phyloP scores from a whole-genome alignment of 2,113 vertebrate species.

The Solea senegalensis region DNA sequence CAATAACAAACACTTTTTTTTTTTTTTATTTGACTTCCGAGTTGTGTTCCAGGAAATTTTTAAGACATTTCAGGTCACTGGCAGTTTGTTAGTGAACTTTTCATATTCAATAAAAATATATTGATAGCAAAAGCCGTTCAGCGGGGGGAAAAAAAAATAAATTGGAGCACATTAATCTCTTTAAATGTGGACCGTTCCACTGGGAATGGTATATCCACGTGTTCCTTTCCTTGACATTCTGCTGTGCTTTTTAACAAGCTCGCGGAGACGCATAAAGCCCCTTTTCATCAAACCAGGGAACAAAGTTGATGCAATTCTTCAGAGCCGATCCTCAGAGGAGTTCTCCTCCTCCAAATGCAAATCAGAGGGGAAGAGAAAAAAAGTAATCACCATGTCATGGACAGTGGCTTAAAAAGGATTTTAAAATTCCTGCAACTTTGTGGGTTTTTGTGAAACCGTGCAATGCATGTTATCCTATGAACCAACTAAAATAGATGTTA shows the following conservation, averaged over 20 bases:
- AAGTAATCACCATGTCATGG: conserved; percentile 42
- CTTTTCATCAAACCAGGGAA: conserved; percentile 46
- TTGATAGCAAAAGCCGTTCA: conserved; percentile 61
- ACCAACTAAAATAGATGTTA: conserved; percentile 36
- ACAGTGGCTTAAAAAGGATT: conserved; percentile 30
- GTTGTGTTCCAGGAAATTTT: conserved; percentile 74
- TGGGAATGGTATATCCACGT: conserved; percentile 68
- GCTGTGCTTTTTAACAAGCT: conserved; percentile 74
- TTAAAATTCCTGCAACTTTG: conserved; percentile 19
- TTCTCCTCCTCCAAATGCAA: conserved; percentile 48
- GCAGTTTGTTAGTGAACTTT: conserved; percentile 66
- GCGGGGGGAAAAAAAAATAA: neutral
- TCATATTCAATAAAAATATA: conserved; percentile 72
- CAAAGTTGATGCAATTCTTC: conserved; percentile 62
- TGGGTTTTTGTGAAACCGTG: conserved; percentile 33
- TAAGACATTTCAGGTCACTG: conserved; percentile 64
- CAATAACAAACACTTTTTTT: conserved; percentile 44
- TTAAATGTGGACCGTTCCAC: conserved; percentile 56
- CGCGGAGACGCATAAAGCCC: conserved; percentile 68
- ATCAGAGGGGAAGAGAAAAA: conserved; percentile 43
- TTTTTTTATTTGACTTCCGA: conserved; percentile 73
- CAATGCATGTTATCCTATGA: conserved; percentile 24
- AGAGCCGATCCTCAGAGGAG: conserved; percentile 45
- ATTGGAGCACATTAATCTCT: conserved; percentile 59
- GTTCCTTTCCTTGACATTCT: conserved; percentile 71